Evolutionary conservation across 2,888 invertebrate genomes (phyloP).

Genomic region (Cerastis leucographa): DNA sequence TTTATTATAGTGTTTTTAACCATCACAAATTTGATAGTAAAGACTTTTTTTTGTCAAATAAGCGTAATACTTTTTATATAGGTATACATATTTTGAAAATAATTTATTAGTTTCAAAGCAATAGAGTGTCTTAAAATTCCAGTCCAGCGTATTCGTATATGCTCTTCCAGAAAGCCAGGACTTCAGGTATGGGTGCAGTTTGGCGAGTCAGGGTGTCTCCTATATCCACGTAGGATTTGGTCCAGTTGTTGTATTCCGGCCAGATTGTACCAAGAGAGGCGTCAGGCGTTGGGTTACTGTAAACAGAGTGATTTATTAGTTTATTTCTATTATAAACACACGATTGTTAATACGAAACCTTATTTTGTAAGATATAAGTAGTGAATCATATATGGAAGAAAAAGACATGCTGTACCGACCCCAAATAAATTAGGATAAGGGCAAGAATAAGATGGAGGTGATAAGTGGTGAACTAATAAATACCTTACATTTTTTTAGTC

Average conservation of each 20-base stretch:
- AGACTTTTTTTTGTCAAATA: neutral
- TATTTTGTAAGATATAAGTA: neutral
- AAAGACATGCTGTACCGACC: too few species aligned
- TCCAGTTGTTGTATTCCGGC: constrained; percentile 7
- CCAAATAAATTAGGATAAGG: too few species aligned
- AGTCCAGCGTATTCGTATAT: constrained; percentile 1
- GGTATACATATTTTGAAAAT: neutral
- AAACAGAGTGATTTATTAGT: neutral
- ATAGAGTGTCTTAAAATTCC: neutral
- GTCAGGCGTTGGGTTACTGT: neutral
- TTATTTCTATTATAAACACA: neutral
- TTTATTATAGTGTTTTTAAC: neutral
- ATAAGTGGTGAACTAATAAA: too few species aligned
- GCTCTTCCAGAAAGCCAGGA: neutral
- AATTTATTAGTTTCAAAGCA: neutral
- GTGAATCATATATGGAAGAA: neutral
- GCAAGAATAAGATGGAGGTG: too few species aligned
- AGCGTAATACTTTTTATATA: neutral
- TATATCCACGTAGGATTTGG: neutral
- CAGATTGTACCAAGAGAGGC: neutral
- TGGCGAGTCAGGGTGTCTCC: constrained; percentile 1
- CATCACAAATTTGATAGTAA: too few species aligned
- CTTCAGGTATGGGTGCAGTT: neutral
- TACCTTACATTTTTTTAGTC: neutral
- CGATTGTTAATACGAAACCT: neutral